Evolutionary conservation across 2,888 invertebrate genomes (phyloP).

Genomic region (Platycheirus albimanus): DNA sequence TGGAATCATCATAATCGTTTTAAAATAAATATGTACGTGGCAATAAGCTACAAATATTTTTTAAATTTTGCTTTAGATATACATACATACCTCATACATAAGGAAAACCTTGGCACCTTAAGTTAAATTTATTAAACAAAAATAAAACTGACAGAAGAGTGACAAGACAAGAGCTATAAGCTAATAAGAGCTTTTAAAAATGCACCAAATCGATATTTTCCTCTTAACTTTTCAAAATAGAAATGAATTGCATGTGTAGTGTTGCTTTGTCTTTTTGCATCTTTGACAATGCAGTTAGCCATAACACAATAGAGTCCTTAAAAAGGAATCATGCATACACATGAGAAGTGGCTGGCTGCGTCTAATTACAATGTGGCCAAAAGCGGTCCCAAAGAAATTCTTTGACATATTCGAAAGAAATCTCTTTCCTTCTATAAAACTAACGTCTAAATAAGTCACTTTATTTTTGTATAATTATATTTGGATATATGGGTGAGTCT

Average conservation of each 20-base stretch:
- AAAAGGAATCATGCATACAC: background rate
- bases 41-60: conserved; percentile 24
- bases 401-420: conserved; percentile 23
- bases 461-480: too few relatives aligned
- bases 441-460: background rate
- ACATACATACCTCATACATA: too few relatives aligned
- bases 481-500: too few relatives aligned
- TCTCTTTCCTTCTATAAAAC: conserved; percentile 17
- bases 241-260: conserved; percentile 1
- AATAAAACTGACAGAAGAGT: background rate
- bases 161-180: background rate
- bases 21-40: background rate
- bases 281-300: background rate
- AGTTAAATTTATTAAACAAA: conserved; percentile 20
- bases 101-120: too few relatives aligned
- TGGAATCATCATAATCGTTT: conserved; percentile 27
- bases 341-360: conserved; percentile 23
- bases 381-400: conserved; percentile 19
- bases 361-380: conserved; percentile 35
- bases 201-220: conserved; percentile 23
- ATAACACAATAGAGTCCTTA: conserved; percentile 12
- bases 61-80: too few relatives aligned
- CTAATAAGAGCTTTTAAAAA: conserved; percentile 23
- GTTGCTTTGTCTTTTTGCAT: conserved; percentile 23
- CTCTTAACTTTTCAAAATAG: background rate